Evolutionary conservation across 2,797 vertebrate species (phyloP), one percentile per base, ranked within the genome.

Genomic region (Peromyscus melanophrys): DNA sequence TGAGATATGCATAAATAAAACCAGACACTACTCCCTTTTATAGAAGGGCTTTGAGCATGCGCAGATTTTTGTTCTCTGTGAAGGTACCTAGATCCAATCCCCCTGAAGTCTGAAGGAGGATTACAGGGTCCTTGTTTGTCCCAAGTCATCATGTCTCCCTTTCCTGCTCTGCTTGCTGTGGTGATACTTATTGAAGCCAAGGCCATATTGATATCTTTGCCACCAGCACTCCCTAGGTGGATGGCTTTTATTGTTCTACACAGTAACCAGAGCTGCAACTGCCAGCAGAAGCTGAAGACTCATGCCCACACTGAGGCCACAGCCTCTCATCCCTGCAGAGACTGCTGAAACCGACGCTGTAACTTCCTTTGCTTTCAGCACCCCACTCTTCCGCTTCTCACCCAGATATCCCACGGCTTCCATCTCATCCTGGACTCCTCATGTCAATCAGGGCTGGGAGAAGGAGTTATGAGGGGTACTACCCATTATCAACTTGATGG

Each of bases 221-320:
- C 61, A 82, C 29, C 12, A 21, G 10, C 7, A 6, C 34, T 61
- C 75, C 29, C 6, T 21, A 31, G 17, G 78, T 17, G 6, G 43
- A 37, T 29, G 29, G 0, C 9, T 75, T 49, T 29, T 69, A 8
- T 46, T 13, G 2, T 19, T 69, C n/a, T 29, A 25, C 25, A 4
- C 27, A 75, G 25, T 29, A 65, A 52, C 25, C 57, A 21, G 4
- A 75, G n/a, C 34, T 73, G 67, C 31, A 40, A 25, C 3, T 10
- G 27, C 43, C 46, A 69, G 83, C 57, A 61, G 57, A 52, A 19
- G 43, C 25, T n/a, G 19, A 46, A 73, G 40, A 8, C 57, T 57
- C 2, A 0, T 4, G 29, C 17, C 37, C n/a, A 29, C 17, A 49
- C 43, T 0, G 4, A 80, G n/a, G 21, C 37, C n/a, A 27, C 3